These are phyloP conservation scores for Drymonia ruficornis DNA, from an alignment of 2,888 invertebrate genomes.

Conservation along the genomic window DNA sequence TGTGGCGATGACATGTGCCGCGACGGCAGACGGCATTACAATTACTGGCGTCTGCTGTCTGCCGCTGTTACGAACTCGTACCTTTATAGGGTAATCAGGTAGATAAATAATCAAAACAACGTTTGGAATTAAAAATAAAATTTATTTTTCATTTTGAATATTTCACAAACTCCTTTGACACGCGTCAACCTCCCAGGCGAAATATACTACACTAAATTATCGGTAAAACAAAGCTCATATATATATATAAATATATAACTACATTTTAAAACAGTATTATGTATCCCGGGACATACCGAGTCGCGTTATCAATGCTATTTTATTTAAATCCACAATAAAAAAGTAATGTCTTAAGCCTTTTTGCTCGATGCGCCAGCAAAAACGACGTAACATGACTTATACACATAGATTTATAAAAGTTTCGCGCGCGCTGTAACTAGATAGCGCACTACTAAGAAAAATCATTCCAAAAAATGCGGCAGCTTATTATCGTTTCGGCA, in stretches of 20 bases:
- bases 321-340: slow-evolving; percentile 9
- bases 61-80: too few species aligned
- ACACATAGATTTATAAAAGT: too few species aligned
- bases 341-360: too few species aligned
- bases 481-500: too few species aligned
- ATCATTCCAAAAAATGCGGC: too few species aligned
- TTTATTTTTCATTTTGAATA: slow-evolving; percentile 81
- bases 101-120: slow-evolving; percentile 43
- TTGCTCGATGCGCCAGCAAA: too few species aligned
- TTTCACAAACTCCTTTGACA: slow-evolving; percentile 73
- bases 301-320: slow-evolving; percentile 37
- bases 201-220: slow-evolving; percentile 66
- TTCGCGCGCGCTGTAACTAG: too few species aligned
- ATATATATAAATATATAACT: slow-evolving; percentile 77
- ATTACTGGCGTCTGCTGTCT: too few species aligned
- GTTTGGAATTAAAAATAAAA: slow-evolving; percentile 82
- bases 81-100: background rate
- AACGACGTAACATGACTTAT: too few species aligned
- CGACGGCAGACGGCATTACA: too few species aligned
- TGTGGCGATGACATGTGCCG: too few species aligned
- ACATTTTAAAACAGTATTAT: slow-evolving; percentile 68
- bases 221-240: slow-evolving; percentile 79
- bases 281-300: slow-evolving; percentile 44
- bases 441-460: too few species aligned
- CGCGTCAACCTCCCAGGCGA: slow-evolving; percentile 58